Conservation (phyloP, 2,888 invertebrate species). For the Himalopsyche kuldschensis region DNA sequence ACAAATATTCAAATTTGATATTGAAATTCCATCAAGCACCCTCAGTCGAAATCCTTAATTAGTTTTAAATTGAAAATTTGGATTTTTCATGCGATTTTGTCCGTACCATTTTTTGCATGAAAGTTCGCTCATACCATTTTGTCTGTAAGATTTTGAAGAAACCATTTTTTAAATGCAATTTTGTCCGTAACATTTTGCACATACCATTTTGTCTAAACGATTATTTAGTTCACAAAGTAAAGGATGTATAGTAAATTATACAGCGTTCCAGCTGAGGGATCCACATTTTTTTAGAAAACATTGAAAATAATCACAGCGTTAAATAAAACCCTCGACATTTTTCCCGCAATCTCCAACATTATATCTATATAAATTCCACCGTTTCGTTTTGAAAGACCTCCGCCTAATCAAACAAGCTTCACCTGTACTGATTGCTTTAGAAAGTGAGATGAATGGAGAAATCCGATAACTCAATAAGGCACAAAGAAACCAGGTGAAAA, state of each 20-base stretch:
- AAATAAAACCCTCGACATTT: not conserved
- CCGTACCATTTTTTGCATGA: no score
- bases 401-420: not conserved
- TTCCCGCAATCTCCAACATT: not conserved
- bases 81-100: no score
- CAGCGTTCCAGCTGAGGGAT: not conserved
- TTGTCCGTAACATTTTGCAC: not conserved
- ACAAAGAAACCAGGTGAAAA: not conserved
- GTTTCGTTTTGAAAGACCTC: not conserved
- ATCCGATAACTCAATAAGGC: not conserved
- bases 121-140: no score
- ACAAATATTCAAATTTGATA: no score
- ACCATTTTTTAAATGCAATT: no score
- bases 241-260: not conserved
- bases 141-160: no score
- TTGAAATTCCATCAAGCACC: no score
- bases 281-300: not conserved
- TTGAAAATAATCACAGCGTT: not conserved
- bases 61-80: no score
- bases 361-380: not conserved
- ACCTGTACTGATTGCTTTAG: not conserved
- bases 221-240: not conserved
- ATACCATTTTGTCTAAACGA: not conserved
- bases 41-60: no score
- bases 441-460: not conserved